A percentile compares a stretch with the other conserved stretches of the same genome.
These are phyloP conservation scores for western clawed frog (Xenopus tropicalis) DNA, from an alignment of 2,113 vertebrate species.

Conservation along the genomic window UCB_Xtro_10.0 CM004452.2:29384001-29384500, in stretches of 20 bases:
- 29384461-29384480: no score
- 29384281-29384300: no score
- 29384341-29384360: no score
- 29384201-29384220: not conserved
- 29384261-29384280: not conserved
- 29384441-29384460: no score
- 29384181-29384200: not conserved
- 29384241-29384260: not conserved
- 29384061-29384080: slow-evolving; percentile 31
- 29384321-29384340: no score
- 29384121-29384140: not conserved
- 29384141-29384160: not conserved
- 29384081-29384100: slow-evolving; percentile 33
- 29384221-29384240: not conserved
- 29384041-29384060: slow-evolving; percentile 37
- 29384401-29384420: no score
- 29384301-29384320: no score
- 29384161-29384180: not conserved
- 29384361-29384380: no score
- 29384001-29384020: slow-evolving; percentile 30
- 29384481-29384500: no score
- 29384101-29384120: not conserved
- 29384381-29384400: no score
- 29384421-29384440: no score
- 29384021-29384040: slow-evolving; percentile 27